These are phyloP conservation scores for Cinclus mexicanus DNA, from an alignment of 2,113 vertebrate species.

Conservation along the genomic window DNA sequence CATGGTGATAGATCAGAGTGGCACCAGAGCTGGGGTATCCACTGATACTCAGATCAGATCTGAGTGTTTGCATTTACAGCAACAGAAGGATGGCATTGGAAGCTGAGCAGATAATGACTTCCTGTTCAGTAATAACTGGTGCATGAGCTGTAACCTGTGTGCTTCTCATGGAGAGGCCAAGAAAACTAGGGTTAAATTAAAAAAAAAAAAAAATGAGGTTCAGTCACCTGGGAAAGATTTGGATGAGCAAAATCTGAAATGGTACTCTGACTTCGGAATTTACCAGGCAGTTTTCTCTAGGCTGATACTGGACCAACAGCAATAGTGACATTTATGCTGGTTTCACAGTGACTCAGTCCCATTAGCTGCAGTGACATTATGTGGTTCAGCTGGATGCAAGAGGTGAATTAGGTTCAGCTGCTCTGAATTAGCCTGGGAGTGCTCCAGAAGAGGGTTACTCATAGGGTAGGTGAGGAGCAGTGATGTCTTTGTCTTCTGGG, in stretches of 20 bases:
- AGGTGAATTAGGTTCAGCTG: background rate
- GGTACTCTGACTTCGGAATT: background rate
- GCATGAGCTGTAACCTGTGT: background rate
- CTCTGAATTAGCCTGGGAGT: background rate
- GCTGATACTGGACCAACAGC: background rate
- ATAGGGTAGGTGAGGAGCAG: background rate
- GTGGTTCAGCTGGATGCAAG: background rate
- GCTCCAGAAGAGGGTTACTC: background rate
- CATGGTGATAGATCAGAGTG: background rate
- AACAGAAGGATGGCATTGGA: background rate
- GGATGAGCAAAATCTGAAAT: background rate
- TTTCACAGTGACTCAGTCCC: conserved; percentile 9
- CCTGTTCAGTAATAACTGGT: background rate
- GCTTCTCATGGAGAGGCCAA: background rate
- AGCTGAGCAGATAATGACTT: background rate
- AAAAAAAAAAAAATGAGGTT: background rate
- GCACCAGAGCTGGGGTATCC: background rate
- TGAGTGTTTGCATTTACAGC: background rate
- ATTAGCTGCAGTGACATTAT: background rate
- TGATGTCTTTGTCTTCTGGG: background rate
- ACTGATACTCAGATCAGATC: background rate
- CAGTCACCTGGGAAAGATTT: background rate
- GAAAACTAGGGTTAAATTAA: background rate
- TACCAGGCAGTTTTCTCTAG: background rate
- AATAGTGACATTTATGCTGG: background rate